Base-by-base conservation (phyloP, 2,888 invertebrate species). In the Liposcelis brunnea region DNA sequence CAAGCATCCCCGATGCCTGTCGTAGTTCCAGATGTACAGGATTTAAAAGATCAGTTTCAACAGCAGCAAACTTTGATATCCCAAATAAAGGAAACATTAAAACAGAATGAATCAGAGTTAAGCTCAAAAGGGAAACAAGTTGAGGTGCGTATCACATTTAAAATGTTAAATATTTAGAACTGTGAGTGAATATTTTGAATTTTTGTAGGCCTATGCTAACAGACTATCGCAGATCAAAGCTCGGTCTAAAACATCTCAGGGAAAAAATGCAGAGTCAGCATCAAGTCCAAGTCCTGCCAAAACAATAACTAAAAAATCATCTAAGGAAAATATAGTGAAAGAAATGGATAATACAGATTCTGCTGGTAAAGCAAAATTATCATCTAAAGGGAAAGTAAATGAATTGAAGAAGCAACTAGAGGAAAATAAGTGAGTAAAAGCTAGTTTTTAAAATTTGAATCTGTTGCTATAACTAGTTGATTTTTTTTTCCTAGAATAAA, bases 181-280 rank as follows among this genome's bases (percentile, higher is more conserved):
- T 15, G 10, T 49, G 10, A 19, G 31, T 40, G 12, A 15, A 12
- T 26, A 11, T 7, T n/a, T 40, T 19, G 7, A 47, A 47, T 48
- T 37, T 46, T 50, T 50, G n/a, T 43, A 64, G 65, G 63, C 61
- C 53, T 62, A 64, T 51, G 63, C 61, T 3, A 59, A 56, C 34
- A 62, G 61, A 49, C 55, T 65, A 14, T 59, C 63, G 1, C 60
- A 60, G 54, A 63, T 65, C 43, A 64, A 64, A 52, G 61, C 61
- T 7, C 57, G 64, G 49, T 55, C 60, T 2, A 64, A 61, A 48
- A 52, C 58, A 6, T 57, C 57, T 12, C 56, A 58, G 42, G 54
- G 52, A 33, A 56, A 50, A 47, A 59, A 55, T 52, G 59, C 56
- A 48, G 53, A 52, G 42, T 51, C 40, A 6, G n/a, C 54, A 31